phyloP scores from a whole-genome alignment of 2,888 invertebrate genomes.

The Chironomus riparius region DNA sequence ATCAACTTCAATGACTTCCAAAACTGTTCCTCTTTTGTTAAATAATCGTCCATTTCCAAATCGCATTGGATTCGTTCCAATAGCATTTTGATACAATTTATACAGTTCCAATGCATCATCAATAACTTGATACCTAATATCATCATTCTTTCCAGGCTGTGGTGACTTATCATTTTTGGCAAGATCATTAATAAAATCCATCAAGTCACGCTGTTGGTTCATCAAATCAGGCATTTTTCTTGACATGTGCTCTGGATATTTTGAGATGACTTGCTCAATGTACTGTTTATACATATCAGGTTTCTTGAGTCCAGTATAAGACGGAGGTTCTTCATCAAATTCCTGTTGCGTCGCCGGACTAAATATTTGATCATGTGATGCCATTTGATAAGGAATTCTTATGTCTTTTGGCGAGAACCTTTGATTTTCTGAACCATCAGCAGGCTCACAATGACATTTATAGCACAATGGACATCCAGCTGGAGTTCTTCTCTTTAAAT shows the following conservation, averaged over 20 bases:
- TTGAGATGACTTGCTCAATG: conserved; percentile 8
- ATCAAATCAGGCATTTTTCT: conserved; percentile 6
- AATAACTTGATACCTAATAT: conserved; percentile 5
- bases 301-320: conserved; percentile 6
- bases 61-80: not conserved
- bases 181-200: conserved; percentile 18
- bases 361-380: not conserved
- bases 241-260: conserved; percentile 23
- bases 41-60: not conserved
- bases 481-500: not conserved
- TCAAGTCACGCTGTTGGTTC: conserved; percentile 13
- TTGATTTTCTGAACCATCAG: not conserved
- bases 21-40: conserved; percentile 19
- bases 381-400: conserved; percentile 10
- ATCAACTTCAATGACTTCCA: conserved; percentile 20
- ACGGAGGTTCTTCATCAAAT: not conserved
- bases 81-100: conserved; percentile 9
- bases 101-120: conserved; percentile 20
- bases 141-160: not conserved
- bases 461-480: conserved; percentile 22
- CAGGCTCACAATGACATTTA: conserved; percentile 19
- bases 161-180: conserved; percentile 9
- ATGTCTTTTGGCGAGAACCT: conserved; percentile 7
- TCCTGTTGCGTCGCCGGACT: conserved; percentile 8
- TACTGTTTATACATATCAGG: conserved; percentile 15